Evolutionary conservation across 2,113 vertebrate genomes (phyloP).

Genomic region (Zootoca vivipara): DNA sequence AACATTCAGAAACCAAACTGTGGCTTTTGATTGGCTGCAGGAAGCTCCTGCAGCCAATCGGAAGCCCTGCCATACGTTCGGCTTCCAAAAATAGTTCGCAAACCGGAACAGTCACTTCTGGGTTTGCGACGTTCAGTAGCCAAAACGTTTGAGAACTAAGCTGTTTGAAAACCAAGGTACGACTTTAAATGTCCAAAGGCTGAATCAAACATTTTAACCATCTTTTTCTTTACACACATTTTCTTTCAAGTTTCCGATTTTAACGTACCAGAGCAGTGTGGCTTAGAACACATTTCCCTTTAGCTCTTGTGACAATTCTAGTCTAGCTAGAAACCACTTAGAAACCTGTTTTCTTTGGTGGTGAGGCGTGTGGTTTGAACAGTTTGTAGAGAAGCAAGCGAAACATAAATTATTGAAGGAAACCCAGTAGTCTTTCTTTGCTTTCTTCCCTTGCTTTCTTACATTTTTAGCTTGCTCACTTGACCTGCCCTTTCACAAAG

Average conservation of each 20-base stretch:
- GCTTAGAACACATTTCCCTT: background rate
- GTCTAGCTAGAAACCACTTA: background rate
- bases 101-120: too few species aligned
- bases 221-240: background rate
- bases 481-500: constrained; percentile 4
- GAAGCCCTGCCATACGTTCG: too few species aligned
- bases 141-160: too few species aligned
- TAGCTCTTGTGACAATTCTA: background rate
- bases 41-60: too few species aligned
- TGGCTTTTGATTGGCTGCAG: too few species aligned
- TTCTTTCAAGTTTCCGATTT: background rate
- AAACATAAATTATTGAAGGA: constrained; percentile 1
- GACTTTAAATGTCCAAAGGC: background rate
- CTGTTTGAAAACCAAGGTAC: too few species aligned
- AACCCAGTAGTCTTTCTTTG: background rate
- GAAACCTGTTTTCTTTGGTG: background rate
- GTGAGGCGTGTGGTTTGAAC: background rate
- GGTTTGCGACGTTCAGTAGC: too few species aligned
- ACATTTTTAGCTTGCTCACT: constrained; percentile 2
- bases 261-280: background rate
- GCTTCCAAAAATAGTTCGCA: too few species aligned
- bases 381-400: background rate
- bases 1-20: too few species aligned
- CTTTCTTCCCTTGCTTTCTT: background rate
- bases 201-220: background rate